phyloP scores from a whole-genome alignment of 2,113 vertebrate genomes.

The Melanotaenia duboulayi region DNA sequence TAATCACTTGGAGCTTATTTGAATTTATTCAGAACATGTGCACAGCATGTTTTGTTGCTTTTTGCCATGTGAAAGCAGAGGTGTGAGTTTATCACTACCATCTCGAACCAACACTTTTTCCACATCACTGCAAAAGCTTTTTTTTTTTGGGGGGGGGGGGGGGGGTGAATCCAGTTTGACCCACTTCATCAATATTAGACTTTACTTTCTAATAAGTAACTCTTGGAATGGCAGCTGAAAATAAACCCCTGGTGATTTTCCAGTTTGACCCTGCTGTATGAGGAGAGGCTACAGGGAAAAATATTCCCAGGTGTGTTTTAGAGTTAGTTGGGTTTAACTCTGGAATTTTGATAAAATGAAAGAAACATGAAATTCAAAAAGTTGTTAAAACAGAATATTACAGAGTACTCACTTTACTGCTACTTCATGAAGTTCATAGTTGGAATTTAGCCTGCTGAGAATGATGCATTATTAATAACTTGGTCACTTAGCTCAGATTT shows the following conservation, averaged over 20 bases:
- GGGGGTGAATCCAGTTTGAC: slow-evolving; percentile 10
- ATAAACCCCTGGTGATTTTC: slow-evolving; percentile 57
- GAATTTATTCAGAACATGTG: slow-evolving; percentile 23
- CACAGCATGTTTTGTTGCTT: slow-evolving; percentile 36
- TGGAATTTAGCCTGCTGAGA: slow-evolving; percentile 3
- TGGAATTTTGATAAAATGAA: neutral
- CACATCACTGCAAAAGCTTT: slow-evolving; percentile 6
- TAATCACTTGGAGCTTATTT: slow-evolving; percentile 45
- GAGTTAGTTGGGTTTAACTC: slow-evolving; percentile 2
- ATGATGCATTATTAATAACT: slow-evolving; percentile 18
- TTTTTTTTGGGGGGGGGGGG: too few relatives aligned
- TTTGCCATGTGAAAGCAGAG: slow-evolving; percentile 18
- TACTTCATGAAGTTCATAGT: slow-evolving; percentile 1
- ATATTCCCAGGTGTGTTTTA: slow-evolving; percentile 35
- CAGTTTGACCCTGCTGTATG: slow-evolving; percentile 20
- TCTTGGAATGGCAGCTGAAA: slow-evolving; percentile 39
- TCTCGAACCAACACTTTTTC: slow-evolving; percentile 25
- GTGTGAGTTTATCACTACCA: slow-evolving; percentile 45
- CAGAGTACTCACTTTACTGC: neutral
- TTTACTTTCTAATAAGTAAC: slow-evolving; percentile 27
- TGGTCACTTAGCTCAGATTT: slow-evolving; percentile 47
- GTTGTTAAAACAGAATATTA: neutral
- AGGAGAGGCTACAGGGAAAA: neutral
- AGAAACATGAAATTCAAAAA: neutral
- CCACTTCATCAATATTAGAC: slow-evolving; percentile 23